Percentiles rank a stretch among this genome's conserved stretches.
phyloP scores from a whole-genome alignment of 2,888 invertebrate species.

The Idaea aversata region DNA sequence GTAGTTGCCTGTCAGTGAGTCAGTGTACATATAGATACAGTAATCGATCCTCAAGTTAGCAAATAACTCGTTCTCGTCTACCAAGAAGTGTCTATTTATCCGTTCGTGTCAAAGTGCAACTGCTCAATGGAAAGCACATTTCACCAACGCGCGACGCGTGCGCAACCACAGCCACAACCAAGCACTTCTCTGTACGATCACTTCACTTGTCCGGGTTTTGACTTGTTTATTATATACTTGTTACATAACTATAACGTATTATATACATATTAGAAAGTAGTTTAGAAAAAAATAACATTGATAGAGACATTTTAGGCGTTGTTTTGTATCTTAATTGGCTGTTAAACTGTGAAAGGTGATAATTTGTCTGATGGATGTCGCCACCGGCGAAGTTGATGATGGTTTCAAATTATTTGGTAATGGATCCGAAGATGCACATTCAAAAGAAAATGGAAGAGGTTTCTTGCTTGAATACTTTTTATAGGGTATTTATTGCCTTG shows the following conservation, averaged over 20 bases:
- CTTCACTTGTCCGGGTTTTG: conserved; percentile 1
- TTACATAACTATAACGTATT: background rate
- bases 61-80: conserved; percentile 1
- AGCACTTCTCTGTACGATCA: background rate
- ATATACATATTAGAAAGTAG: background rate
- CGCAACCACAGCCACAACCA: conserved; percentile 5
- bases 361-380: background rate
- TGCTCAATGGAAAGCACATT: conserved; percentile 61
- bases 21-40: background rate
- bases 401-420: background rate
- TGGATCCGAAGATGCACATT: background rate
- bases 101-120: conserved; percentile 55
- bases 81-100: background rate
- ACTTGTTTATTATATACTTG: background rate
- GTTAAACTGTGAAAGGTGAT: background rate
- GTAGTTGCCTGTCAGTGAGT: background rate
- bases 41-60: background rate
- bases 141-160: conserved; percentile 40
- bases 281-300: background rate
- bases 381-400: background rate
- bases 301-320: background rate
- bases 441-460: background rate
- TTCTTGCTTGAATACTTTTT: background rate
- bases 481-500: background rate
- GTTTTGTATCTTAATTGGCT: background rate